phyloP scores from a whole-genome alignment of 2,113 vertebrate species.

The Vireo altiloquus region DNA sequence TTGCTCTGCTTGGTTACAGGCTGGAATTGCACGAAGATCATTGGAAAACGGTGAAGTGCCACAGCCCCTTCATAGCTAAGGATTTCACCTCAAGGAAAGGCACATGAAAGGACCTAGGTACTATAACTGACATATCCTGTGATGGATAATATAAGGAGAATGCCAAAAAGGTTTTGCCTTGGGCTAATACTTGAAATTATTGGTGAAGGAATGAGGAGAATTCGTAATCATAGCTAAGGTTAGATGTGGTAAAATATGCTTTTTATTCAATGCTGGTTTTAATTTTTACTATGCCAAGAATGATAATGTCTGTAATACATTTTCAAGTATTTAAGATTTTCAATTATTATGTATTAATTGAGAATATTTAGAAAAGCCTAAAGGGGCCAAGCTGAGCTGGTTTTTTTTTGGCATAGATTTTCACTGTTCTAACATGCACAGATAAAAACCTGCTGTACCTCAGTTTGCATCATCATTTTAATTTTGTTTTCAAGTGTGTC shows the following conservation, averaged over 20 bases:
- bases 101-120: not conserved
- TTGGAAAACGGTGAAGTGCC: not conserved
- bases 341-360: not conserved
- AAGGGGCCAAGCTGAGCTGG: not conserved
- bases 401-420: not conserved
- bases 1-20: not conserved
- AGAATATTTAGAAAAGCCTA: not conserved
- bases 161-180: not conserved
- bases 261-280: not conserved
- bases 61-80: not conserved
- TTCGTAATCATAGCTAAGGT: not conserved
- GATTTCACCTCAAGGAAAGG: not conserved
- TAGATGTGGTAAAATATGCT: not conserved
- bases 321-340: not conserved
- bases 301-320: not conserved
- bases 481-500: not conserved
- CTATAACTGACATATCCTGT: not conserved
- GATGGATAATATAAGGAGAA: not conserved
- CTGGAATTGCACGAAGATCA: not conserved
- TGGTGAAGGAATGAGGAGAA: not conserved
- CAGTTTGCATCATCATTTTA: not conserved
- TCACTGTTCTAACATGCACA: not conserved
- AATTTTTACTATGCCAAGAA: not conserved
- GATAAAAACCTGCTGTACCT: not conserved
- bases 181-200: not conserved